Base-by-base conservation (phyloP, 1,140 invertebrate species). In the Mamestra configurata region DNA sequence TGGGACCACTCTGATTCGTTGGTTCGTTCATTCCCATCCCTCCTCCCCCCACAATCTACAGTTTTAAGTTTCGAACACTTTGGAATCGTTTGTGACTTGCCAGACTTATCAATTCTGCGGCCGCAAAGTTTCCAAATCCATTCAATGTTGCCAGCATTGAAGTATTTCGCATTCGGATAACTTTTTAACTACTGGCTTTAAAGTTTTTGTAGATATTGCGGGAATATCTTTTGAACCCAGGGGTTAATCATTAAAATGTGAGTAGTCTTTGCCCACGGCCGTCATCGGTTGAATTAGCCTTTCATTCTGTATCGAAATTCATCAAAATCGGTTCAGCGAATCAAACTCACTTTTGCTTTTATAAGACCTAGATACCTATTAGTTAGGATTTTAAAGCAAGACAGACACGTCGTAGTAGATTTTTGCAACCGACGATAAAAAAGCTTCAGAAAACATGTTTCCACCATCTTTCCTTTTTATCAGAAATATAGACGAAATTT, bases 31-130 rank as follows among this genome's bases (percentile, higher is more conserved):
- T 66, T n/a, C 35, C 40, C 35, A n/a, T 40, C 13, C 15, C 57
- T 37, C 15, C 27, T 3, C 27, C 27, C 35, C 18, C 7, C 0
- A n/a, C 31, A 64, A 64, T 64, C 59, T 40, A 66, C 31, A 66
- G 11, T 66, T 66, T 40, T 40, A 49, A 66, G 61, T 66, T 66
- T 66, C 61, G 10, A 37, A n/a, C 18, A 13, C 18, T 66, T 66
- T 40, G n/a, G 2, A 37, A 40, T 40, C 35, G 18, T 40, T 35
- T 22, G n/a, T 49, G 43, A 49, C 43, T 49, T 49, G 11, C 13
- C 43, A 46, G 43, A 46, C 43, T 46, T 46, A 46, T 49, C 15
- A 49, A 49, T 49, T 49, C 43, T 49, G 43, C 13, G 43, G 43
- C 43, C 15, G 43, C 15, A 15, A 49, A 49, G 4, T 49, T 49